Evolutionary conservation across 2,888 invertebrate species (phyloP), one percentile per base, ranked within the genome.

Genomic region (Chorisops tibialis): DNA sequence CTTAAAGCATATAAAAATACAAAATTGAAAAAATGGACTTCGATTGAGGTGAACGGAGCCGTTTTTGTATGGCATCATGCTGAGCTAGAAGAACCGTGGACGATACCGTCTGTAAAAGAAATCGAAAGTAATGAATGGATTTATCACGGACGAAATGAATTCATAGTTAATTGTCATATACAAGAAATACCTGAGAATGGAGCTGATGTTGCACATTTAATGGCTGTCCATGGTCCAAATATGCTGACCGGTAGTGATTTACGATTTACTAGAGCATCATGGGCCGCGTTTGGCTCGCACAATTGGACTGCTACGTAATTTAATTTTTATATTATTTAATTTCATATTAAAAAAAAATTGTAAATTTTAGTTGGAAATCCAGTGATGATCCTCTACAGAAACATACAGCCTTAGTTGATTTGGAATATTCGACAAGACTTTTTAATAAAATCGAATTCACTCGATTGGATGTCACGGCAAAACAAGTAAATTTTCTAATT

Each of bases 101-200:
- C 74, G 11, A 79, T 88, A 0, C 80, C 83, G 0, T 78, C 79
- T 3, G 77, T 87, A 0, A 76, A 81, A 0, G 81, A 86, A 67
- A 79, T 89, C 22, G 72, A 77, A 5, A 75, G 71, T 11, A 81
- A 83, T 0, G 67, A 73, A 1, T 89, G 87, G 85, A 78, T 79
- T 0, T 90, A 84, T 70, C 81, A 88, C 22, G 94, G 93, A 0
- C 79, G 90, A 5, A 91, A 90, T 58, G 90, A 92, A 71, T 93
- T 89, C 70, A 78, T 82, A 7, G 82, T 92, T 61, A 87, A 85
- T 70, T 86, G 88, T 61, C 93, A 93, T 72, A 87, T 92, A 65
- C 75, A 76, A 65, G 93, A 95, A 70, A 89, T 94, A 39, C 92
- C 93, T 0, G 94, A 94, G 73, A 95, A 95, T 70, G 94, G 93